Percentiles rank a stretch among this genome's conserved stretches.
Conservation (phyloP, 2,888 invertebrate genomes). For the Drosophila birchii region DNA sequence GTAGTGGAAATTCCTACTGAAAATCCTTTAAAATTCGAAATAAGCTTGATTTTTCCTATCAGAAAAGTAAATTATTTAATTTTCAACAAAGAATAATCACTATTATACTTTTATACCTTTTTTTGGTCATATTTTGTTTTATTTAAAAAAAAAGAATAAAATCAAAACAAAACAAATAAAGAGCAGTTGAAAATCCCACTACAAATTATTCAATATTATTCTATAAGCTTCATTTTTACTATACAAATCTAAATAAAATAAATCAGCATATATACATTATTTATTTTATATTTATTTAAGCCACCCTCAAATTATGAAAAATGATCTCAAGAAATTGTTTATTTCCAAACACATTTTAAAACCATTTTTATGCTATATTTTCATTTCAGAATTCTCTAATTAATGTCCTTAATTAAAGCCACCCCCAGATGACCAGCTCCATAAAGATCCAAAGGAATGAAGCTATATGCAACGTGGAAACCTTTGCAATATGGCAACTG, state of each 20-base stretch:
- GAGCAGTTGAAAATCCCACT: too few species aligned
- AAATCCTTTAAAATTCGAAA: not conserved
- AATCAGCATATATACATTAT: not conserved
- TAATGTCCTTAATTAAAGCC: slow-evolving; percentile 53
- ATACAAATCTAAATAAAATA: not conserved
- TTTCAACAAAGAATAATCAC: too few species aligned
- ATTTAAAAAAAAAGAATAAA: too few species aligned
- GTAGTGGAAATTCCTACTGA: not conserved
- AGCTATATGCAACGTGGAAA: slow-evolving; percentile 7
- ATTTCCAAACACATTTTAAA: not conserved
- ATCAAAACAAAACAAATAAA: too few species aligned
- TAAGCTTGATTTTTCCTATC: too few species aligned
- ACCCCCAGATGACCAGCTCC: slow-evolving; percentile 4
- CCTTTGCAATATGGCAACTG: slow-evolving; percentile 17
- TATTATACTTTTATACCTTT: too few species aligned
- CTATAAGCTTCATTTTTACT: not conserved
- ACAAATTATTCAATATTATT: too few species aligned
- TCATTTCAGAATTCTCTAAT: not conserved
- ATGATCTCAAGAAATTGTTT: not conserved
- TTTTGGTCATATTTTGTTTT: too few species aligned
- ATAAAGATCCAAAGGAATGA: slow-evolving; percentile 4
- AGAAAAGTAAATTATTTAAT: too few species aligned
- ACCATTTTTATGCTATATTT: not conserved
- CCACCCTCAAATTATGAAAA: not conserved
- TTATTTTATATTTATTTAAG: not conserved